These are phyloP conservation scores for Solenodon paradoxus DNA, from an alignment of 2,113 vertebrate species.

Conservation along the genomic window DNA sequence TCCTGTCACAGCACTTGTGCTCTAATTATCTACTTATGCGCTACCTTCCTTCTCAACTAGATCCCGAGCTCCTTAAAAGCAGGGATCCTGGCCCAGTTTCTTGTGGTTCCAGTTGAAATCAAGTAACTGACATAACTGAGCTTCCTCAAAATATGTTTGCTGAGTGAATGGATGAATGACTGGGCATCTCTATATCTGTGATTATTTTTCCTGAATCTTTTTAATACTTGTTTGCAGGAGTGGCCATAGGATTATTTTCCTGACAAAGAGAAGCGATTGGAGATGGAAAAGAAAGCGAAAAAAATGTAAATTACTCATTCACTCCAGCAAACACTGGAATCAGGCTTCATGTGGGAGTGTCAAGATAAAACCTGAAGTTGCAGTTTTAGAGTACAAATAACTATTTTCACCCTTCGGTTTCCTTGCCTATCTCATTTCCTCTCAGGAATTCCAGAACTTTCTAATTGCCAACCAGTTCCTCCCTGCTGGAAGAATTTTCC, in stretches of 20 bases:
- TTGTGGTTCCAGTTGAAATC: neutral
- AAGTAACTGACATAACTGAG: neutral
- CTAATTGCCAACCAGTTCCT: neutral
- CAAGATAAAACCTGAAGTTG: too few species aligned
- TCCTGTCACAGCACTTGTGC: neutral
- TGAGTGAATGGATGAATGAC: neutral
- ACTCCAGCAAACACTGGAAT: neutral
- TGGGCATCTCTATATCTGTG: neutral
- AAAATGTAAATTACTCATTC: neutral
- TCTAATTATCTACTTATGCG: rapidly evolving
- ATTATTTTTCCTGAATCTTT: neutral
- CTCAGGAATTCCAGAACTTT: neutral
- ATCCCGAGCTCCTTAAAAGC: neutral
- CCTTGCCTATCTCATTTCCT: neutral
- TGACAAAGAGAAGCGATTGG: neutral
- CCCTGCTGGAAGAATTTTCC: neutral
- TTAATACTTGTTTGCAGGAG: neutral
- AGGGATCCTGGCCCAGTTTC: neutral
- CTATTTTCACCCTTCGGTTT: neutral
- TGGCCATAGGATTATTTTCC: neutral
- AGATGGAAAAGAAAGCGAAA: neutral
- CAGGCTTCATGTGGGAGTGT: neutral
- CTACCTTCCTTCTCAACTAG: neutral
- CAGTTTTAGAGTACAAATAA: neutral
- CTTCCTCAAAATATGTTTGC: neutral